Percentiles rank a stretch among this genome's conserved stretches.
phyloP scores from a whole-genome alignment of 2,888 invertebrate genomes.

The Sipha maydis region DNA sequence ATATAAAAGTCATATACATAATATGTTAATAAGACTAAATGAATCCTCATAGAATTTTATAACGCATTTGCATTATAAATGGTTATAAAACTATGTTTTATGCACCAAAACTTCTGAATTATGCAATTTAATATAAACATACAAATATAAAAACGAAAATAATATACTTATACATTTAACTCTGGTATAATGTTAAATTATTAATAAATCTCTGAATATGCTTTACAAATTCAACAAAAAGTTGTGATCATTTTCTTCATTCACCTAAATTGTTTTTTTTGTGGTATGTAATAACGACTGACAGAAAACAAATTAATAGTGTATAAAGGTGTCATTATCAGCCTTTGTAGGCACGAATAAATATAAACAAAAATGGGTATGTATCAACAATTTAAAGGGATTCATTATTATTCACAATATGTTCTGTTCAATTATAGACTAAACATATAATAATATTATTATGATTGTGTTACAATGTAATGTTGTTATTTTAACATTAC shows the following conservation, averaged over 20 bases:
- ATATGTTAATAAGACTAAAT: too few relatives aligned
- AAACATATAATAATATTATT: too few relatives aligned
- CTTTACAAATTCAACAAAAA: not conserved
- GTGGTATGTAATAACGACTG: not conserved
- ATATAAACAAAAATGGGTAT: not conserved
- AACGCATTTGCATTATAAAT: not conserved
- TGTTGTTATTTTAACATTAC: too few relatives aligned
- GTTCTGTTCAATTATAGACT: too few relatives aligned
- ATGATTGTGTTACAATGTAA: too few relatives aligned
- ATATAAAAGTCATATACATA: too few relatives aligned
- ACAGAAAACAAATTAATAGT: not conserved
- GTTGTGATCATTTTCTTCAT: not conserved
- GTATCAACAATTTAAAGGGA: not conserved
- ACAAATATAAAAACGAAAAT: not conserved
- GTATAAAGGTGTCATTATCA: not conserved
- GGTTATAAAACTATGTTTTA: not conserved
- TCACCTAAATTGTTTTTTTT: not conserved
- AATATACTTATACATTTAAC: not conserved
- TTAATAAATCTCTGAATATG: not conserved
- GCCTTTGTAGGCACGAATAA: not conserved
- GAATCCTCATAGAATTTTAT: too few relatives aligned
- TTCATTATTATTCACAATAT: not conserved
- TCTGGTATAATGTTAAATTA: not conserved
- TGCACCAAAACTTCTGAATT: not conserved
- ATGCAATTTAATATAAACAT: not conserved